Base-by-base conservation (phyloP, 2,797 vertebrate species). In the Meda fulgida region DNA sequence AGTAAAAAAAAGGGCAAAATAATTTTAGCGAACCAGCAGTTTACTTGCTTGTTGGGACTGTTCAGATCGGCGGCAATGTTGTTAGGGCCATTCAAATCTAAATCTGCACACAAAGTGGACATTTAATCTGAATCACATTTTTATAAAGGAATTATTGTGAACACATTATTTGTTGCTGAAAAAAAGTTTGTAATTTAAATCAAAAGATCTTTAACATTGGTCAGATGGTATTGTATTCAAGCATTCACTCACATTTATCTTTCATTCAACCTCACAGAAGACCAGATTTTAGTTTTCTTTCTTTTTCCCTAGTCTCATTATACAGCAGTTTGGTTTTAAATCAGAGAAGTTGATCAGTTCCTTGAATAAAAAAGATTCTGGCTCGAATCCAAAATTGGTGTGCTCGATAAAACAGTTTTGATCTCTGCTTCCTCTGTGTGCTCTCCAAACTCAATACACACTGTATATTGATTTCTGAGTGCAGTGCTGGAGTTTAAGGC, bases 321-420 rank as follows among this genome's bases (percentile, higher is more conserved):
- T 80, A 80, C 26, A 67, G 40, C 43, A 66, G 29, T 78, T 78
- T 84, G 14, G 26, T 65, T 70, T 78, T 72, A 29, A 81, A 48
- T 76, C 29, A 66, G 67, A 81, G 40, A 86, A 70, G 23, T 77
- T 84, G 16, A 72, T 71, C 60, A 71, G 83, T 79, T 84, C 76
- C 53, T 79, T 78, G 66, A 55, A 79, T 21, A 75, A 78, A 78
- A n/a, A 78, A 60, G 38, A 75, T 38, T 67, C 51, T 83, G 85
- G 51, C 69, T 69, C 18, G 16, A 78, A 26, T 10, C 81, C 85
- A 80, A 75, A 77, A 66, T 70, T 43, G 85, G 84, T 70, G 78
- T 63, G 84, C 83, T 87, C 89, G 89, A 91, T 90, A 89, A 87
- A 85, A 92, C 90, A 89, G 86, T 89, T 83, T 86, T 90, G 86